These are phyloP conservation scores for Caretta caretta DNA, from an alignment of 2,113 vertebrate species.

Conservation along the genomic window DNA sequence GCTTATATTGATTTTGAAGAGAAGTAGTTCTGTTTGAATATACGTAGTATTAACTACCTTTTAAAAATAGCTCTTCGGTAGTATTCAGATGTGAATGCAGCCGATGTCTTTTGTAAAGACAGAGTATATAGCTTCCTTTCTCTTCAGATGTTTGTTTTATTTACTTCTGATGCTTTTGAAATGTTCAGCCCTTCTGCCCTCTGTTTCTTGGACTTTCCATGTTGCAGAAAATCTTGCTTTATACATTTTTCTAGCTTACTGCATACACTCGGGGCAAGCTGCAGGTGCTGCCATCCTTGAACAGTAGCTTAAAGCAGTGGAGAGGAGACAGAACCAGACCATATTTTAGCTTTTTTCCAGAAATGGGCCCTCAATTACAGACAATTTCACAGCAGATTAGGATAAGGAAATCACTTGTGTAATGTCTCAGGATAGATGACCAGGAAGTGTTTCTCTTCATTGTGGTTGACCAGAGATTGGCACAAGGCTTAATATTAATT, in stretches of 20 bases:
- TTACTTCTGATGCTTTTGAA: neutral
- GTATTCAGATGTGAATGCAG: neutral
- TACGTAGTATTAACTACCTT: neutral
- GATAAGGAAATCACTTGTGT: neutral
- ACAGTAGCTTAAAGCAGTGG: neutral
- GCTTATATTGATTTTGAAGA: neutral
- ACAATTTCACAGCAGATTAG: neutral
- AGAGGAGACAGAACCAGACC: neutral
- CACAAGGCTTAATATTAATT: neutral
- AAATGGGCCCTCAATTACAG: neutral
- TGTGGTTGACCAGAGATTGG: neutral
- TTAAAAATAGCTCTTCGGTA: neutral
- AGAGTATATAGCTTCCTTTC: neutral
- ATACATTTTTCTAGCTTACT: rapidly evolving
- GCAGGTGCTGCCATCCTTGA: neutral
- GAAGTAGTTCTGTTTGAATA: neutral
- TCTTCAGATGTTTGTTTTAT: neutral
- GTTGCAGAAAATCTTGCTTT: neutral
- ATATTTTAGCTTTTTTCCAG: neutral
- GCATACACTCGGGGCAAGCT: neutral
- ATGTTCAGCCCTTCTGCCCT: rapidly evolving
- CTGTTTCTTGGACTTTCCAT: neutral
- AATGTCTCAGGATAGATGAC: rapidly evolving
- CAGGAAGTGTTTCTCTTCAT: neutral
- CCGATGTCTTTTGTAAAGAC: neutral